phyloP scores from a whole-genome alignment of 2,797 vertebrate genomes.

The Prionace glauca region DNA sequence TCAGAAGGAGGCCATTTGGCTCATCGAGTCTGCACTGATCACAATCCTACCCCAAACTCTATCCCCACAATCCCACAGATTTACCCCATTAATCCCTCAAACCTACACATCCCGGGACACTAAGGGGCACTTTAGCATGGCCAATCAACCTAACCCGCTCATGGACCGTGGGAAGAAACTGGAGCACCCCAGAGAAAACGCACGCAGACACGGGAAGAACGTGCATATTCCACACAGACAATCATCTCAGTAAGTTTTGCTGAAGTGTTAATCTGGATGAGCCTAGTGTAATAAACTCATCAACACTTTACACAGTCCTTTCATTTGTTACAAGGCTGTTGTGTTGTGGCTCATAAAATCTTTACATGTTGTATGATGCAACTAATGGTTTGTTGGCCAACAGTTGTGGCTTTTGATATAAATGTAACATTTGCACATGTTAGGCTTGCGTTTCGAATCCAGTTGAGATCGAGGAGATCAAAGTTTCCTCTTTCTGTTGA shows the following conservation, averaged over 20 bases:
- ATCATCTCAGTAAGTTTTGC: neutral
- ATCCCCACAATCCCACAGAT: too few relatives aligned
- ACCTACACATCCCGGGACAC: too few relatives aligned
- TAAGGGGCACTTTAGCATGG: too few relatives aligned
- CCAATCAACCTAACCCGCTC: too few relatives aligned
- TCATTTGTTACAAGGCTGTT: neutral
- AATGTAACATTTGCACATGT: neutral
- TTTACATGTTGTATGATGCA: neutral
- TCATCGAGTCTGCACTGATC: too few relatives aligned
- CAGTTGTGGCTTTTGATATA: neutral
- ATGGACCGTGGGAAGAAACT: too few relatives aligned
- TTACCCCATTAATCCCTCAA: too few relatives aligned
- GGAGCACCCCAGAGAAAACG: too few relatives aligned
- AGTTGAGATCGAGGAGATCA: neutral
- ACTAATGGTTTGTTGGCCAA: neutral
- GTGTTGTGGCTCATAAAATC: neutral
- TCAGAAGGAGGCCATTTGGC: too few relatives aligned
- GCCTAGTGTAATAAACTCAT: neutral
- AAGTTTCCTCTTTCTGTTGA: neutral
- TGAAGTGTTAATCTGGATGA: neutral
- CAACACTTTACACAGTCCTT: neutral
- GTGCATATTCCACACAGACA: too few relatives aligned
- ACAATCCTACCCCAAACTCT: too few relatives aligned
- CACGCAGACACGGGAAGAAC: too few relatives aligned
- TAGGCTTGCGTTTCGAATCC: neutral